A percentile compares a stretch with the other conserved stretches of the same genome.
Conservation (phyloP, 2,888 invertebrate species). For the Allygus modestus region DNA sequence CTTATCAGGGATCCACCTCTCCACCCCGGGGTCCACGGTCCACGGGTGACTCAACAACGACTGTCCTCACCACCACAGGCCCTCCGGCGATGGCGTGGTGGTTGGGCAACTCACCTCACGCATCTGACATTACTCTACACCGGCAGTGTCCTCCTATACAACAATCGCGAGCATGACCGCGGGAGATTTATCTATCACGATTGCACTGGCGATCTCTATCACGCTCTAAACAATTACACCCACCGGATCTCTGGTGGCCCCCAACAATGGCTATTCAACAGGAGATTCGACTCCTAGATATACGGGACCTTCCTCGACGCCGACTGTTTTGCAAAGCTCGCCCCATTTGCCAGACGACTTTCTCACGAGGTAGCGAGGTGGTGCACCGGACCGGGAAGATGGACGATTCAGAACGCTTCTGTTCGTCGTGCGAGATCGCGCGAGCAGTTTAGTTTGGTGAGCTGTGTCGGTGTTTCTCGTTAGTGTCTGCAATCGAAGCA, state of each 20-base stretch:
- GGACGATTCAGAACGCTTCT: slow-evolving; percentile 42
- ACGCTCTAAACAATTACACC: slow-evolving; percentile 58
- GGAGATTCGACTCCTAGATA: slow-evolving; percentile 39
- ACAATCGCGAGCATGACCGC: slow-evolving; percentile 60
- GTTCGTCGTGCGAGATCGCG: slow-evolving; percentile 7
- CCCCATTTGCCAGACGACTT: slow-evolving; percentile 4
- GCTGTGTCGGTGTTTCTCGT: too few species aligned
- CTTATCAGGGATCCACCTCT: neutral
- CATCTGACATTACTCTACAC: slow-evolving; percentile 56
- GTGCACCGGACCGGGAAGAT: slow-evolving; percentile 19
- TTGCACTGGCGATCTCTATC: slow-evolving; percentile 55
- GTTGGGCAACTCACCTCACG: slow-evolving; percentile 37
- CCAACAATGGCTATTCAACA: slow-evolving; percentile 54
- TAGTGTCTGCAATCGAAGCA: too few species aligned
- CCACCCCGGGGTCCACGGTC: neutral
- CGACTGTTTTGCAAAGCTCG: slow-evolving; percentile 12
- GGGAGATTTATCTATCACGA: slow-evolving; percentile 47
- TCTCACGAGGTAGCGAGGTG: slow-evolving; percentile 44
- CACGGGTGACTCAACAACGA: neutral
- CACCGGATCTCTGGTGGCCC: slow-evolving; percentile 55
- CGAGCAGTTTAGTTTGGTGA: neutral
- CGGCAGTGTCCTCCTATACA: neutral
- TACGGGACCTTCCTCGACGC: neutral
- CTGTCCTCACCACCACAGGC: slow-evolving; percentile 13
- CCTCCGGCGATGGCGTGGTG: neutral